Percentiles rank a stretch among this genome's conserved stretches.
These are phyloP conservation scores for Amphibalanus amphitrite DNA, from an alignment of 1,140 invertebrate species.

Conservation along the genomic window DNA sequence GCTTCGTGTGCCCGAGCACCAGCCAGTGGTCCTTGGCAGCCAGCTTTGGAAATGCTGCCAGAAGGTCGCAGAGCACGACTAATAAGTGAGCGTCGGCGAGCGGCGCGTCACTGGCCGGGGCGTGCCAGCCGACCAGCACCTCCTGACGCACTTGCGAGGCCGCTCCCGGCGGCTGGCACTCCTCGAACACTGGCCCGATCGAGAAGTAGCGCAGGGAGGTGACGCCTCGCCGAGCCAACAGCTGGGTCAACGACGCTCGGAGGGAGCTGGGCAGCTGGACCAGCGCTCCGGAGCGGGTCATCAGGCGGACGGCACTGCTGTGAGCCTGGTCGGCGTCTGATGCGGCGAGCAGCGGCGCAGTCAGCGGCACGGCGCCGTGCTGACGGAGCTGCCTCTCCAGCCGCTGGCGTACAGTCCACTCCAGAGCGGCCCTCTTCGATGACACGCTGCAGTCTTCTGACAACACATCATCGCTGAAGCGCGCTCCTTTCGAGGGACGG, in stretches of 20 bases:
- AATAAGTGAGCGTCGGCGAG: conserved; percentile 1
- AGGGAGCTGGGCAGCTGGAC: background rate
- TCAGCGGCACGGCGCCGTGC: conserved; percentile 55
- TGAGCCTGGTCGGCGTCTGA: no score
- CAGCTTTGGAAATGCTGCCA: background rate
- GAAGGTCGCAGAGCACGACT: background rate
- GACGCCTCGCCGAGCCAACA: conserved; percentile 63
- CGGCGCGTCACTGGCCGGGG: background rate
- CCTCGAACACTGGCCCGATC: conserved; percentile 67
- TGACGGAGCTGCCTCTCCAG: conserved; percentile 25
- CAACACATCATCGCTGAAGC: conserved; percentile 11
- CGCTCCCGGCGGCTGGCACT: conserved; percentile 31
- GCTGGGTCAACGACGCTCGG: conserved; percentile 48
- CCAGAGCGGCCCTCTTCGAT: background rate
- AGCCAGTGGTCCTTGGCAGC: background rate
- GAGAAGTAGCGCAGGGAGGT: conserved; percentile 59
- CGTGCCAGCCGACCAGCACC: background rate
- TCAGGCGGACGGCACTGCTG: background rate
- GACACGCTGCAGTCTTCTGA: background rate
- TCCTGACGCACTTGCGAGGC: background rate
- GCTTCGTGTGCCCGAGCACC: background rate
- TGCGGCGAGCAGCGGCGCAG: conserved; percentile 39
- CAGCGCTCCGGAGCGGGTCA: conserved; percentile 29
- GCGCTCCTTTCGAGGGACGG: background rate
- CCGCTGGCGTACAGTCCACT: no score